Conservation (phyloP, 2,113 vertebrate genomes). For the Brachypodius melanocephalos region DNA sequence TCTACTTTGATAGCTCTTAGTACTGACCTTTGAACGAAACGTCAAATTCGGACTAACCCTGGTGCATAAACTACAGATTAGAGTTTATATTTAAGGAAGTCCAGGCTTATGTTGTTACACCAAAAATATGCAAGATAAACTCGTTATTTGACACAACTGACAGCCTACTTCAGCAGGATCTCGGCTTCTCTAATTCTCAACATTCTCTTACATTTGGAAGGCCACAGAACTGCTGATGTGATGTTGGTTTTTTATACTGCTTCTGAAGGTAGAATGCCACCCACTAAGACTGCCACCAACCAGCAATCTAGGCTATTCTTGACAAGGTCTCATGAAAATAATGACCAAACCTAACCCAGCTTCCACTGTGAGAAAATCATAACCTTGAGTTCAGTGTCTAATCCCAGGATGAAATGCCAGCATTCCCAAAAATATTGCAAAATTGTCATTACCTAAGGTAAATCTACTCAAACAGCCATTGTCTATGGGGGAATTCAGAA, state of each 20-base stretch:
- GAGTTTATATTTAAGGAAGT: background rate
- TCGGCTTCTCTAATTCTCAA: background rate
- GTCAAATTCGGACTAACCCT: background rate
- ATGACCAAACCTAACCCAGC: constrained; percentile 39
- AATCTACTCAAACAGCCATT: constrained; percentile 32
- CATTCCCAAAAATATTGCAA: constrained; percentile 35
- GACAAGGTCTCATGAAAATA: constrained; percentile 44
- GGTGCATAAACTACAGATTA: background rate
- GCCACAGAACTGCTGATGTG: background rate
- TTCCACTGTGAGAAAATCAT: constrained; percentile 33
- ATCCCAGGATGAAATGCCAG: constrained; percentile 26
- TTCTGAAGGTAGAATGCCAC: constrained; percentile 42
- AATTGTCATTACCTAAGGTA: constrained; percentile 26
- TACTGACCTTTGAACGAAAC: background rate
- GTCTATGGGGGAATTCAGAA: constrained; percentile 46
- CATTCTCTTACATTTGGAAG: background rate
- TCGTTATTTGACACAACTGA: background rate
- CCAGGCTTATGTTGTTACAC: background rate
- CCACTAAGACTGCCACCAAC: constrained; percentile 42
- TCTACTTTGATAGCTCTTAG: background rate
- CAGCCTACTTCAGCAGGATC: background rate
- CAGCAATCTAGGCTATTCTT: constrained; percentile 43
- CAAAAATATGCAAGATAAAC: background rate
- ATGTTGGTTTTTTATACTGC: background rate
- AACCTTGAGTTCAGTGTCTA: constrained; percentile 42